Conservation (phyloP, 2,797 vertebrate species). For the Acanthiza pusilla region DNA sequence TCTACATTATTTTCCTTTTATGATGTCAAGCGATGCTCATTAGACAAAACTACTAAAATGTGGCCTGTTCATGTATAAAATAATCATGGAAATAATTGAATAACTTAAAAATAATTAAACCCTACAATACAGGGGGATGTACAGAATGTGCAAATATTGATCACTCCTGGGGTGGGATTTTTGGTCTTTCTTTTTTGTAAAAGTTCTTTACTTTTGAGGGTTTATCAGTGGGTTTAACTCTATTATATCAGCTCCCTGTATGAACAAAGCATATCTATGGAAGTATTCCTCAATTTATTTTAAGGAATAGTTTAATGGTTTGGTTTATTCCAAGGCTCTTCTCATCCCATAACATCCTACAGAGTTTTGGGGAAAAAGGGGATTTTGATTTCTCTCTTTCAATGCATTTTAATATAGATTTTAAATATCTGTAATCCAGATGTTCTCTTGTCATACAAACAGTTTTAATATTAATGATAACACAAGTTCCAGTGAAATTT, state of each 20-base stretch:
- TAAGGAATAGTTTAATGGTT: not conserved
- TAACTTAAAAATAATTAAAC: not conserved
- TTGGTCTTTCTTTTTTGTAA: not conserved
- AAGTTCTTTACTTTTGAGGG: not conserved
- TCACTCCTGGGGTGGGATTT: not conserved
- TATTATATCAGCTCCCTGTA: not conserved
- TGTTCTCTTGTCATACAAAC: not conserved
- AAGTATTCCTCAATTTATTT: not conserved
- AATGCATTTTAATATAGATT: not conserved
- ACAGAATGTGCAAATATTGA: not conserved
- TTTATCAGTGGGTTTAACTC: not conserved
- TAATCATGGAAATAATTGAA: not conserved
- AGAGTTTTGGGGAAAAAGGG: fast-evolving
- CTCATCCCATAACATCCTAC: not conserved
- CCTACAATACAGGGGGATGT: not conserved
- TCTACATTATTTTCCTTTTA: not conserved
- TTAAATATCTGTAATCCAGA: not conserved
- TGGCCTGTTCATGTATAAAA: not conserved
- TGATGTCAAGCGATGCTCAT: not conserved
- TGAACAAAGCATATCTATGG: not conserved
- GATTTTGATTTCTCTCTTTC: not conserved
- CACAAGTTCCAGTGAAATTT: not conserved
- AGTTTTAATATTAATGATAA: not conserved
- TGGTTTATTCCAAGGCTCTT: not conserved
- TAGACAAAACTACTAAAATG: not conserved